Evolutionary conservation across 2,888 invertebrate species (phyloP), one percentile per base, ranked within the genome.

Genomic region (Stramonita haemastoma): DNA sequence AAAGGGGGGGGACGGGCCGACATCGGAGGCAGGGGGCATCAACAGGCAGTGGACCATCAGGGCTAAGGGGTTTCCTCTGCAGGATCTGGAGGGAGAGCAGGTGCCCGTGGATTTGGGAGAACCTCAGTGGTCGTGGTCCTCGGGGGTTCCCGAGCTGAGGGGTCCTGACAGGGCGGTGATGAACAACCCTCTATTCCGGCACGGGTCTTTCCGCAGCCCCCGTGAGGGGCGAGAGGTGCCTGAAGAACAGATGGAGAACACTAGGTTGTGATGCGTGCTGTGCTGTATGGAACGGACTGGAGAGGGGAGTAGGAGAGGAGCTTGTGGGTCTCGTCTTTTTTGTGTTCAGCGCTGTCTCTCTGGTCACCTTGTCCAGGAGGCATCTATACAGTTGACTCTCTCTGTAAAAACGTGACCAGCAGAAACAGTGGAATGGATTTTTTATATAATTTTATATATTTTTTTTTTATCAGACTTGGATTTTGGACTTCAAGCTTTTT

Each of bases 41-140:
- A 94, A 95, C 90, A 92, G 90, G 34, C 92, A 93, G 26, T 94
- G 94, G 94, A 93, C 93, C 34, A 91, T 93, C 46, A 91, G 92
- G 19, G 91, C 92, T 0, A 90, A 91, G 84, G 93, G 92, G 22
- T 81, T 81, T 22, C 34, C 34, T 22, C 4, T 81, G 81, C 29
- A 32, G 77, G 81, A 81, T 17, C 17, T 70, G 70, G 70, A 70
- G 5, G 70, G 70, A 22, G 70, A 70, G 70, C 66, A 89, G 29
- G 60, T 8, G 34, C 73, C 73, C 4, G 56, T 1, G 32, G 86
- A 57, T 19, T 22, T n/a, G 57, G 60, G 32, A 56, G 73, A 85
- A 36, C 89, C 91, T 60, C 90, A 91, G 66, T 94, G 19, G 87
- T 90, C 89, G 87, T 86, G 11, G 36, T 88, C 87, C 19, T 79